Evolutionary conservation across 1,140 invertebrate species (phyloP).

Genomic region (Nasonia longicornis): DNA sequence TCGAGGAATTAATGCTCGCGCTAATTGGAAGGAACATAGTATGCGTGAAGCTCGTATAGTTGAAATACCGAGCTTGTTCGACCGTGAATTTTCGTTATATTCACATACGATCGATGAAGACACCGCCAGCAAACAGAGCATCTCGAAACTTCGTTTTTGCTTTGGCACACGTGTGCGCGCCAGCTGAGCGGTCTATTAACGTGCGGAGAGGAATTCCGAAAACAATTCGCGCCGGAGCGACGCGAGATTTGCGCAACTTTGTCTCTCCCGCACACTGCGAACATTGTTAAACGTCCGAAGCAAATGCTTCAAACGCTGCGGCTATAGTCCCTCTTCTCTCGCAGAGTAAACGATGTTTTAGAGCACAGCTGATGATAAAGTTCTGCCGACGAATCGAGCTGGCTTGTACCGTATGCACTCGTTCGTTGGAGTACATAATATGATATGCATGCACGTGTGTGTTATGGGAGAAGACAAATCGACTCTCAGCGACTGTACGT

Average conservation of each 20-base stretch:
- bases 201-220: background rate
- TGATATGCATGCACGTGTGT: background rate
- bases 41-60: no score
- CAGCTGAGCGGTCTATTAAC: background rate
- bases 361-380: background rate
- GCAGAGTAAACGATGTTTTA: background rate
- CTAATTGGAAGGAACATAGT: no score
- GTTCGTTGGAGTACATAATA: background rate
- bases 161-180: background rate
- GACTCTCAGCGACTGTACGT: background rate
- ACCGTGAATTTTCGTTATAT: no score
- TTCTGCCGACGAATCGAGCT: background rate
- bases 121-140: no score
- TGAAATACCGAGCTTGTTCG: no score
- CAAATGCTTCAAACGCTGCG: background rate
- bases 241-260: background rate
- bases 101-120: no score
- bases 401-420: no score
- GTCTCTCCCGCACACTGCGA: background rate
- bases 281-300: background rate
- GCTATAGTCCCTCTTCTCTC: background rate
- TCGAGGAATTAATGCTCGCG: no score
- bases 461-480: background rate
- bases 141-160: background rate
- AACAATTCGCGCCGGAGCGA: background rate